Base-by-base conservation (phyloP, 2,888 invertebrate species). In the Andrena fulva region DNA sequence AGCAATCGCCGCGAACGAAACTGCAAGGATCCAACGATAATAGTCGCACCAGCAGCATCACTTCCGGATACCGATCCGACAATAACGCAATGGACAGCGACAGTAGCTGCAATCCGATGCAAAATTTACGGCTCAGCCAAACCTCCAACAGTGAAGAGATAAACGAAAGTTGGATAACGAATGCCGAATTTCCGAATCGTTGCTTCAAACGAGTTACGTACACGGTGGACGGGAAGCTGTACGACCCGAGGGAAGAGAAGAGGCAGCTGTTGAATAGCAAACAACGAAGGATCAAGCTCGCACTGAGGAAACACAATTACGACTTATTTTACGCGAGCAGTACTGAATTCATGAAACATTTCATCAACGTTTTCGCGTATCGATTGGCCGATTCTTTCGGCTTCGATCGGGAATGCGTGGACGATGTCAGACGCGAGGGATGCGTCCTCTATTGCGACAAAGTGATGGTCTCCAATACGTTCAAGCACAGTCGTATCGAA, bases 321-420 rank as follows among this genome's bases (percentile, higher is more conserved):
- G 88, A 92, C 5, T 73, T 92, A 0, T 85, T 84, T 42, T 93
- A 91, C 72, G 94, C 97, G 0, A 96, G 96, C 90, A 97, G 97
- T 0, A 92, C 94, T 52, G 95, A 94, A 64, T 97, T 97, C 89
- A 96, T 97, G 96, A 94, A 95, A 52, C 95, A 96, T 89, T 97
- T 97, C 90, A 95, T 95, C 2, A 95, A 95, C 83, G 92, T 96
- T 48, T 96, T 97, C 88, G 95, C 95, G 64, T 94, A 95, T 56
- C 95, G 95, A 67, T 91, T 97, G 66, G 96, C 96, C 0, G 90
- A 93, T 0, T 94, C 95, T 31, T 91, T 97, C 82, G 96, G 95
- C 4, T 95, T 97, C 62, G 92, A 95, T 0, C 91, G 94, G 16
- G 94, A 95, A 2, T 94, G 95, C 16, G 93, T 97, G 1, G 92